Conservation (phyloP, 2,113 vertebrate genomes). For the Rhadina sibilatrix region DNA sequence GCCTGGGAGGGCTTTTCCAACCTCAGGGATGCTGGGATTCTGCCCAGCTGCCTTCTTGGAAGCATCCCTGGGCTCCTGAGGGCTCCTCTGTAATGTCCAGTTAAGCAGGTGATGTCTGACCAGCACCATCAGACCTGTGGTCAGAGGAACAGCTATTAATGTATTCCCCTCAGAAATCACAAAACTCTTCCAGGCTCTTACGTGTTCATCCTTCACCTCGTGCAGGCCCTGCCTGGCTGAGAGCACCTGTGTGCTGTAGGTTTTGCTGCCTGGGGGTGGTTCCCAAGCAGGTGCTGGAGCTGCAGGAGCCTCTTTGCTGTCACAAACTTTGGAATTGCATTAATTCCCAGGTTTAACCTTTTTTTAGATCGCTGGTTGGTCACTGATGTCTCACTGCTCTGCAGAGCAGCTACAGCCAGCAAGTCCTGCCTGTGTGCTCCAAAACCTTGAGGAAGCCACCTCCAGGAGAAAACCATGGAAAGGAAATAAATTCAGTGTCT, state of each 20-base stretch:
- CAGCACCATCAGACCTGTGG: not conserved
- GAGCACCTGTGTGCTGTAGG: too few relatives aligned
- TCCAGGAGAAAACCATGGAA: accelerated
- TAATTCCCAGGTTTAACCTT: not conserved
- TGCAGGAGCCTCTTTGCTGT: too few relatives aligned
- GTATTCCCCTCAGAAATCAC: too few relatives aligned
- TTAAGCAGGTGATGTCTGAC: accelerated
- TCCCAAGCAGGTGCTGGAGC: too few relatives aligned
- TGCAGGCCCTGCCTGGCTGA: too few relatives aligned
- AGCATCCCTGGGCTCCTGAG: not conserved
- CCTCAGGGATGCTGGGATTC: not conserved
- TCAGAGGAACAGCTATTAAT: not conserved
- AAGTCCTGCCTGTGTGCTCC: accelerated
- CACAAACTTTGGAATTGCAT: not conserved
- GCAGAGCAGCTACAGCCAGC: not conserved
- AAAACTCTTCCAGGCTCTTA: too few relatives aligned
- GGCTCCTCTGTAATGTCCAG: accelerated
- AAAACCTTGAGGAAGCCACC: not conserved
- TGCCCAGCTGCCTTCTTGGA: not conserved
- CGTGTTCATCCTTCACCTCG: too few relatives aligned
- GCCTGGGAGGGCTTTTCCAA: not conserved
- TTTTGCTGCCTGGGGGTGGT: too few relatives aligned
- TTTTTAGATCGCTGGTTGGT: not conserved
- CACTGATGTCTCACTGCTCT: accelerated
- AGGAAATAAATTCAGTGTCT: not conserved